phyloP scores from a whole-genome alignment of 1,140 invertebrate species.

The Aleiodes sp. region DNA sequence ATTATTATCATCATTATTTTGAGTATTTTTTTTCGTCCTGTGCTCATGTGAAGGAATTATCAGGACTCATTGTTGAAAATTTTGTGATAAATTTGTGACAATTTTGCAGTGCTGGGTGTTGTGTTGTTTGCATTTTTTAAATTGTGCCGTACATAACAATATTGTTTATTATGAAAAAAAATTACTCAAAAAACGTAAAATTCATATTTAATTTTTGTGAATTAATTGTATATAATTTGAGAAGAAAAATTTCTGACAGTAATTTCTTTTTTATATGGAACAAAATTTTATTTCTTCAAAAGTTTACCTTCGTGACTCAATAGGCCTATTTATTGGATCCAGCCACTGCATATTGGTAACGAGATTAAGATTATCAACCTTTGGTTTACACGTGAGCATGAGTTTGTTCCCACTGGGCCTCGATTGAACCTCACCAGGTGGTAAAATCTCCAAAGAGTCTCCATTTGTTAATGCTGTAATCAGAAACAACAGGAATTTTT shows the following conservation, averaged over 20 bases:
- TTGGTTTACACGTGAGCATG: slow-evolving; percentile 76
- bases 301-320: slow-evolving; percentile 73
- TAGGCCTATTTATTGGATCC: slow-evolving; percentile 72
- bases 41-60: slow-evolving; percentile 4
- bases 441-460: slow-evolving; percentile 72
- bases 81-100: neutral
- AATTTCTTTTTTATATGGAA: neutral
- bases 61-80: neutral
- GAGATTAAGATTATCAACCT: slow-evolving; percentile 69
- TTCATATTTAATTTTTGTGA: no score
- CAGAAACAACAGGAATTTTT: slow-evolving; percentile 43
- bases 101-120: no score
- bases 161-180: no score
- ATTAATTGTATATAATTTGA: neutral
- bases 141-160: no score
- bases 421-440: slow-evolving; percentile 71
- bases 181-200: no score
- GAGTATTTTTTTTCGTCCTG: neutral
- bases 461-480: slow-evolving; percentile 50
- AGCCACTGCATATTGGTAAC: slow-evolving; percentile 77
- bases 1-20: neutral
- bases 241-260: neutral
- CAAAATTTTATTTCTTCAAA: neutral
- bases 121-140: neutral
- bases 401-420: slow-evolving; percentile 76